Conservation (phyloP, 2,888 invertebrate genomes). For the Agonum fuliginosum region DNA sequence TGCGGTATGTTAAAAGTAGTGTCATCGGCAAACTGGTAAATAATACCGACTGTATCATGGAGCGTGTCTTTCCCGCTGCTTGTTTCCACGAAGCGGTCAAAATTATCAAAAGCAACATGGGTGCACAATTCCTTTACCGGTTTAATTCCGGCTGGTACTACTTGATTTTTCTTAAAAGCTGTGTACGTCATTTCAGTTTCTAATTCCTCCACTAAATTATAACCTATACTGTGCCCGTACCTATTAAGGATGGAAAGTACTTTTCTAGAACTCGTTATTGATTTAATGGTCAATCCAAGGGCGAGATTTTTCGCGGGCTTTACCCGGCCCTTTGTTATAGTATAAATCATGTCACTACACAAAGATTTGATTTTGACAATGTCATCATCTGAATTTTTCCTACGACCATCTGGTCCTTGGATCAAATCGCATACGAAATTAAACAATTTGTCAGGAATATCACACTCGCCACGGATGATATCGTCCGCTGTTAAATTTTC, state of each 20-base stretch:
- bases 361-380: constrained; percentile 64
- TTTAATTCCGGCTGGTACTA: constrained; percentile 65
- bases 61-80: background rate
- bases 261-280: constrained; percentile 65
- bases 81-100: background rate
- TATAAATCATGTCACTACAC: constrained; percentile 65
- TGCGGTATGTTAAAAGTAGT: background rate
- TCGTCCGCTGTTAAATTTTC: constrained; percentile 62
- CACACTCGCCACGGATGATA: constrained; percentile 63
- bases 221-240: constrained; percentile 66
- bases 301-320: constrained; percentile 66
- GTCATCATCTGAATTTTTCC: constrained; percentile 62
- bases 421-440: constrained; percentile 63
- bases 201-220: constrained; percentile 66
- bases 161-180: background rate
- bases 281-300: constrained; percentile 65
- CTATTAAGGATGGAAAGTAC: constrained; percentile 65
- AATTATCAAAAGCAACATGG: background rate
- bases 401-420: constrained; percentile 61
- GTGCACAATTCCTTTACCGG: constrained; percentile 47
- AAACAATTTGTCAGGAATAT: constrained; percentile 63
- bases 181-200: constrained; percentile 62
- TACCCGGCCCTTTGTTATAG: constrained; percentile 63
- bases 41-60: too few relatives aligned
- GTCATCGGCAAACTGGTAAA: background rate